Evolutionary conservation across 2,113 vertebrate genomes (phyloP).

Genomic region (Paratilapia polleni): DNA sequence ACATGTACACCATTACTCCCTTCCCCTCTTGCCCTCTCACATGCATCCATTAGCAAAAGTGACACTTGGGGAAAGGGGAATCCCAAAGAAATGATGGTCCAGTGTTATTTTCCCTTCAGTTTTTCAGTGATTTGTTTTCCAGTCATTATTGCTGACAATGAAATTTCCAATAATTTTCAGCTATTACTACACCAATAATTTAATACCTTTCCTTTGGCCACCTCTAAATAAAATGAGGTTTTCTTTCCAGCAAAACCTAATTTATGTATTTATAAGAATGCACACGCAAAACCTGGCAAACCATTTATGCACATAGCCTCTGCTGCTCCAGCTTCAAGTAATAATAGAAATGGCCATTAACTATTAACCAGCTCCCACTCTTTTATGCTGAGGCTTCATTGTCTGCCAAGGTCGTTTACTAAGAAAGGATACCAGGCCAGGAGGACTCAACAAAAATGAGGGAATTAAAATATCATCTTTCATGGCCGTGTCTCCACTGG

Average conservation of each 20-base stretch:
- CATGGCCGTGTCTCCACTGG: conserved; percentile 33
- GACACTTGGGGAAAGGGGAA: conserved; percentile 46
- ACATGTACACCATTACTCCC: neutral
- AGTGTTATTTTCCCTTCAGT: neutral
- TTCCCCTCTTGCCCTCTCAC: neutral
- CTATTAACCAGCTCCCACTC: conserved; percentile 67
- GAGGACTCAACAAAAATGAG: conserved; percentile 37
- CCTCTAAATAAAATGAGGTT: neutral
- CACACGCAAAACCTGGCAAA: neutral
- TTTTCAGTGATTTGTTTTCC: conserved; percentile 50
- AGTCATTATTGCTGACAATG: conserved; percentile 42
- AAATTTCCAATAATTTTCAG: conserved; percentile 29
- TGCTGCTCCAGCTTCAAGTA: conserved; percentile 29
- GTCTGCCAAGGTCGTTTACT: conserved; percentile 50
- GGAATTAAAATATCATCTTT: conserved; percentile 68
- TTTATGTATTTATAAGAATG: neutral
- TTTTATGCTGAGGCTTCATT: conserved; percentile 41
- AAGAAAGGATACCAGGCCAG: conserved; percentile 32
- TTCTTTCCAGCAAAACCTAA: neutral
- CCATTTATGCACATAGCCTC: neutral
- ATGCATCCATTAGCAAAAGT: neutral
- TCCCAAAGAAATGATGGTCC: conserved; percentile 16
- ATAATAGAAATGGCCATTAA: conserved; percentile 63
- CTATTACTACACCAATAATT: conserved; percentile 16
- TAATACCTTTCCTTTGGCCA: conserved; percentile 26